Base-by-base conservation (phyloP, 2,888 invertebrate genomes). In the Acleris laterana region DNA sequence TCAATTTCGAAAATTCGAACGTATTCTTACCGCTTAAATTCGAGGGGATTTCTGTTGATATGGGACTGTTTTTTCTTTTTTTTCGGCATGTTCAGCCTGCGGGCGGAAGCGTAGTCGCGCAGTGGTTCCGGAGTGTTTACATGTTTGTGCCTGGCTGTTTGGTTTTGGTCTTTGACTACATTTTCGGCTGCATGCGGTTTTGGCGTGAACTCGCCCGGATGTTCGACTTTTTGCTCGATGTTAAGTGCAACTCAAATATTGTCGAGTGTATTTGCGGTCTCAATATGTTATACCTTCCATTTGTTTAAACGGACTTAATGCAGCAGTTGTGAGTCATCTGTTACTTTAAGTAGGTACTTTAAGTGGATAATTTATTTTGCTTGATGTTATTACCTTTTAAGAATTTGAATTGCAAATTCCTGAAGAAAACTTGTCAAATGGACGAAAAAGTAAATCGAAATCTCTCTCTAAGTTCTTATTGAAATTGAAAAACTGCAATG, bases 181-280 rank as follows among this genome's bases (percentile, higher is more conserved):
- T 85, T 86, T 84, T 82, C 75, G 83, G 76, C 78, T 82, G 80
- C 79, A 79, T 83, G 85, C 77, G 83, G 85, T 84, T 87, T 84
- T 78, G 81, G 81, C 80, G 82, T 83, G 84, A 82, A 81, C 74
- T 76, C 74, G 72, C 81, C 38, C 85, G 86, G 85, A 85, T 82
- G 83, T 78, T 69, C 67, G 68, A 69, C 81, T 89, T 89, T 88
- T 87, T 84, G 74, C 76, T 72, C 68, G 69, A 69, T 69, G 77
- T 80, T 85, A 87, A 89, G 85, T 84, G 85, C 83, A 82, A 78
- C 75, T 77, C 83, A 88, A 88, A 89, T 84, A 87, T 83, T 79
- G 78, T 70, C 68, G 73, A 74, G 75, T 76, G 75, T 79, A 78
- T 78, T 77, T 69, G 71, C 76, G 74, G 75, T 68, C 74, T 38